Base-by-base conservation (phyloP, 2,113 vertebrate species). In the Hippocampus abdominalis region DNA sequence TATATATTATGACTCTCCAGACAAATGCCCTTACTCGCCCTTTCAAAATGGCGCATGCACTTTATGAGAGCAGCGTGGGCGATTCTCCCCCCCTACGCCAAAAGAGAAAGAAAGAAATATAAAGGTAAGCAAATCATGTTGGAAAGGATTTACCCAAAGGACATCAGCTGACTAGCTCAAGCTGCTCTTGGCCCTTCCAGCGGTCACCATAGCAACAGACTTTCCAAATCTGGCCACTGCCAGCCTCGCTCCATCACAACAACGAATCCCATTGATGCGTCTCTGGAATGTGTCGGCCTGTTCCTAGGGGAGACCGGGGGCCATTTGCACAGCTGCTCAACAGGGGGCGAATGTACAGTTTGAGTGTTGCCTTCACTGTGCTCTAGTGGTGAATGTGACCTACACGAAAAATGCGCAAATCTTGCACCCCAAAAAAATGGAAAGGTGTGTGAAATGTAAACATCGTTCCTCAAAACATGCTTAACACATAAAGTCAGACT, bases 81-180 rank as follows among this genome's bases (percentile, higher is more conserved):
- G 62, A 51, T 60, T 77, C 40, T 84, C 68, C 70, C 63, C 64
- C 15, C 3, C n/a, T n/a, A 23, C 69, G 32, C 32, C 64, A 61
- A 73, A 48, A 82, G 70, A 54, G 70, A 81, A 60, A 82, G 66
- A 77, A 82, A 88, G 64, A 82, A 84, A 79, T 75, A 77, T 78
- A 85, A 74, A 82, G 69, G 77, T 59, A 81, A 80, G 77, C 72
- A 80, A 87, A 84, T 80, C 73, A 51, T 81, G 79, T 89, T 84
- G 86, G 83, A 90, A 84, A 89, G 87, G 85, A 85, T 86, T 84
- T 83, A 80, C 84, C 84, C 87, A 81, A 70, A 84, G 76, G 87
- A 82, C 73, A 87, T 90, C 89, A 91, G 89, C 90, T 89, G 86
- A 89, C 88, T 86, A 83, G 79, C 82, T 87, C 79, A 85, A 88